Conservation (phyloP, 2,113 vertebrate species). For the Burhinus bistriatus region DNA sequence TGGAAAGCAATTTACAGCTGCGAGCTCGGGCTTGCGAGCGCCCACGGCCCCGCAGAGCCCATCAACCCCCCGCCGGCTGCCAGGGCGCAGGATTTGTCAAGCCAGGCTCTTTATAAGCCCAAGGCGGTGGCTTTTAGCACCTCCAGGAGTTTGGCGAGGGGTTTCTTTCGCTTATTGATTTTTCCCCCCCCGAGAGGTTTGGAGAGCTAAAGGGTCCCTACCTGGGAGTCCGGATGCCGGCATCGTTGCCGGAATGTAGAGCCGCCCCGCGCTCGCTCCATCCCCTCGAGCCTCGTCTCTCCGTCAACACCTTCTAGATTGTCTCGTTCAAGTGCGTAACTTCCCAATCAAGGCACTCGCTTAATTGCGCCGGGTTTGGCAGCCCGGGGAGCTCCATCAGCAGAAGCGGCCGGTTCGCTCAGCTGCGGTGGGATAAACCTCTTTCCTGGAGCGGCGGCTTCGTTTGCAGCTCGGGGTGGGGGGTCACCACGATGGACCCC, state of each 20-base stretch:
- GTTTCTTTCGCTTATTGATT: neutral
- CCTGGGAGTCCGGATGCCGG: neutral
- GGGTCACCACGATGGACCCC: fast-evolving
- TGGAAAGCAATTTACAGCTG: neutral
- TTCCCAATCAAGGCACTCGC: constrained; percentile 11
- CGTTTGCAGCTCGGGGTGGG: neutral
- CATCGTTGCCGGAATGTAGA: fast-evolving
- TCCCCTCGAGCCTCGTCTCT: neutral
- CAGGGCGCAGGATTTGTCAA: neutral
- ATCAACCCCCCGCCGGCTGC: neutral
- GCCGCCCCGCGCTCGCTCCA: neutral
- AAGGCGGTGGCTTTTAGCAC: neutral
- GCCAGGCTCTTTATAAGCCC: neutral
- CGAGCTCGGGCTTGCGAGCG: neutral
- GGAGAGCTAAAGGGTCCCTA: neutral
- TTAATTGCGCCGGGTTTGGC: constrained; percentile 2
- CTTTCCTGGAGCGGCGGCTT: neutral
- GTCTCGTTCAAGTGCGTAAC: neutral
- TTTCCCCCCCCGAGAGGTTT: neutral
- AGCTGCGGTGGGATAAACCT: neutral
- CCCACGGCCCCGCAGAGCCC: neutral
- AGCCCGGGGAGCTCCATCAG: constrained; percentile 14
- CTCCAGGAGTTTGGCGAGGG: neutral
- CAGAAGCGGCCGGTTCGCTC: neutral
- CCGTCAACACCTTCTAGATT: neutral